Percentiles rank a stretch among this genome's conserved stretches.
These are phyloP conservation scores for Gymnobelideus leadbeateri DNA, from an alignment of 2,113 vertebrate genomes.

Conservation along the genomic window DNA sequence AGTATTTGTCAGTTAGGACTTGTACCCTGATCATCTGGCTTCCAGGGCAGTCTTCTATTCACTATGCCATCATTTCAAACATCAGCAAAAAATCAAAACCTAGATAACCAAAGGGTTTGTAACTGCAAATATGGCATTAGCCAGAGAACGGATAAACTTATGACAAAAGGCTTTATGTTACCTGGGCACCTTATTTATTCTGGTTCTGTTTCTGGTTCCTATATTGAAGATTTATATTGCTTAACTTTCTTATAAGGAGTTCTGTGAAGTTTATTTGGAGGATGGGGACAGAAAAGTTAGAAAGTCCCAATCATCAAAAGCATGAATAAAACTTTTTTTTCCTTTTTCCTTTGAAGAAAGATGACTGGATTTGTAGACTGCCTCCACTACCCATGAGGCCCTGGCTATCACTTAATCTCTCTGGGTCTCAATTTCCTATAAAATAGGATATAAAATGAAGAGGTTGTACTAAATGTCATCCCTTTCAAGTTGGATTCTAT, in stretches of 20 bases:
- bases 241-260: neutral
- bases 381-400: neutral
- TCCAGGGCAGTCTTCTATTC: neutral
- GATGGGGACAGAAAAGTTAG: neutral
- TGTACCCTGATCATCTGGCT: neutral
- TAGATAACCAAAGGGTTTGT: too few species aligned
- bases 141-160: neutral
- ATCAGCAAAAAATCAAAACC: neutral
- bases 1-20: neutral
- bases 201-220: neutral
- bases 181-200: neutral
- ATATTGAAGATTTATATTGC: neutral
- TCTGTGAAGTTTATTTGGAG: neutral
- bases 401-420: neutral
- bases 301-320: neutral
- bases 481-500: neutral
- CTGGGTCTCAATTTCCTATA: neutral
- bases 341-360: neutral
- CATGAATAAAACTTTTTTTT: neutral
- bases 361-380: neutral
- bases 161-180: neutral
- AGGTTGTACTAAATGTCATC: neutral
- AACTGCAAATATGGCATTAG: neutral
- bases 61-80: neutral
- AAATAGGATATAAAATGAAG: neutral